Percentiles rank a stretch among this genome's conserved stretches.
These are phyloP conservation scores for Spilarctia lutea DNA, from an alignment of 2,888 invertebrate species.

Conservation along the genomic window DNA sequence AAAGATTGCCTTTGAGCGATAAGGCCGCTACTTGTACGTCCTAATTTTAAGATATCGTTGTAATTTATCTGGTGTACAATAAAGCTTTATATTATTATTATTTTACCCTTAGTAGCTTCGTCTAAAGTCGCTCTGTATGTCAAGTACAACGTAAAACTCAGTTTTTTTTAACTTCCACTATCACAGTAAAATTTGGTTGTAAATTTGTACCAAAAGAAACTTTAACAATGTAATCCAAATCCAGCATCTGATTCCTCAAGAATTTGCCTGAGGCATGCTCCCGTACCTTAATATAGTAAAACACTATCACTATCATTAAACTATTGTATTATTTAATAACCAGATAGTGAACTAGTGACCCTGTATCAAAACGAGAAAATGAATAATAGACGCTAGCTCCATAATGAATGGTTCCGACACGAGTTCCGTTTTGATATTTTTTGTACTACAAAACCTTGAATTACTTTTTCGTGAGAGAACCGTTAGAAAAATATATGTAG, in stretches of 20 bases:
- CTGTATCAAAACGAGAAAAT: constrained; percentile 36
- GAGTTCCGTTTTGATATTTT: background rate
- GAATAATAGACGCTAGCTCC: constrained; percentile 21
- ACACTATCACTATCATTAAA: background rate
- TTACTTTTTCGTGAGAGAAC: constrained; percentile 4
- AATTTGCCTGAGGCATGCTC: background rate
- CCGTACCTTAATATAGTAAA: background rate
- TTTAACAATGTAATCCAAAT: background rate
- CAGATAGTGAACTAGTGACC: constrained; percentile 16
- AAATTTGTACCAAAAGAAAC: background rate
- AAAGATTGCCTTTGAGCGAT: too few species aligned
- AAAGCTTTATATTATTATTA: too few species aligned
- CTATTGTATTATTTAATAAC: constrained; percentile 5
- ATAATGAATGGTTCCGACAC: constrained; percentile 27
- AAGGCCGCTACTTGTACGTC: too few species aligned
- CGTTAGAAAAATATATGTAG: constrained; percentile 3
- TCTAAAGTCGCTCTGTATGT: background rate
- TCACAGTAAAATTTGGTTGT: background rate
- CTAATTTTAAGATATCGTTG: too few species aligned
- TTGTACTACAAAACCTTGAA: constrained; percentile 2
- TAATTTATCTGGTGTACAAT: too few species aligned
- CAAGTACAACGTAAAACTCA: background rate
- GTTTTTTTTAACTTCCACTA: background rate
- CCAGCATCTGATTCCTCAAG: background rate
- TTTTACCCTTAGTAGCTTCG: background rate